Evolutionary conservation across 2,888 invertebrate genomes (phyloP), one percentile per base, ranked within the genome.

Genomic region (Xestia rhomboidea): DNA sequence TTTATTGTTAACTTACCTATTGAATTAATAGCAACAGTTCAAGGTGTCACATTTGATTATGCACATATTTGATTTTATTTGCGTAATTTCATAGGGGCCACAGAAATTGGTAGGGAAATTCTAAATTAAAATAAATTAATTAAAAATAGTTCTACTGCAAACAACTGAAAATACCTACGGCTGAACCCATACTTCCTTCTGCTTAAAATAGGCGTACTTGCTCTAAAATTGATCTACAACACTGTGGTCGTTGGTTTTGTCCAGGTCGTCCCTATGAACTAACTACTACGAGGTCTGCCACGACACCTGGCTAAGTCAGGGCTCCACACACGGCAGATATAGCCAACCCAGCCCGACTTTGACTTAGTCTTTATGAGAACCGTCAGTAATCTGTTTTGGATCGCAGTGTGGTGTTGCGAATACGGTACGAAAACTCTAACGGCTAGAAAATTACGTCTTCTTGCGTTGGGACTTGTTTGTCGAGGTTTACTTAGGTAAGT

Each of bases 21-120:
- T 81, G 87, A 88, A 85, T 88, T 83, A 79, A 87, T 82, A 70
- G 68, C 13, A 60, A 49, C 27, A 82, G 88, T 77, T 88, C 87
- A 88, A 79, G 46, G 84, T 79, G 88, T 87, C 83, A 79, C 75
- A 66, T 63, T 82, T 76, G 18, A 82, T 76, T 85, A 87, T 87
- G 88, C 63, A 85, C 88, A 88, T 87, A 85, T 62, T 81, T 57
- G 67, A 84, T 84, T 77, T 77, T 70, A 71, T 68, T 84, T 81
- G 69, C 72, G 69, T 80, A 71, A 75, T 75, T 84, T 64, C 13
- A 51, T 69, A 0, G 68, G 69, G 64, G 76, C 76, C 76, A 34
- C 76, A 18, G 24, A 69, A 69, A 60, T 66, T 75, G 44, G 6
- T 38, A 27, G 24, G 44, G 6, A 72, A 79, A 15, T 63, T 27